Evolutionary conservation across 2,888 invertebrate species (phyloP).

Genomic region (Teleogryllus oceanicus): DNA sequence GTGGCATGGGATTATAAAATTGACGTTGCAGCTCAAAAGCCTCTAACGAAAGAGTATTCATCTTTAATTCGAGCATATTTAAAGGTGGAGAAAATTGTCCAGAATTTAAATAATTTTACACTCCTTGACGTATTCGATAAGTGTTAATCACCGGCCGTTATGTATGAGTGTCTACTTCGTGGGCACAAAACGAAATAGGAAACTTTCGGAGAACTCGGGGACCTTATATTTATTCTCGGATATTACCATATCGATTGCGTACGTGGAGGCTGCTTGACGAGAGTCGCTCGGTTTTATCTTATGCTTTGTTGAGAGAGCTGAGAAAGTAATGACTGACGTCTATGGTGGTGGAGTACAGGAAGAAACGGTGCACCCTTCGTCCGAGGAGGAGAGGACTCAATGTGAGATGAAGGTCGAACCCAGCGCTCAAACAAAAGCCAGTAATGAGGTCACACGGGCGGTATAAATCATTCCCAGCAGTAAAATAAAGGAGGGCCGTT

Average conservation of each 20-base stretch:
- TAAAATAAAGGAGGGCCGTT: neutral
- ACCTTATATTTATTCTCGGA: constrained; percentile 3
- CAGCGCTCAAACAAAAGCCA: neutral
- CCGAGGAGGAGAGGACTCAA: neutral
- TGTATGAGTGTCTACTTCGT: constrained; percentile 18
- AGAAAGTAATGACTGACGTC: neutral
- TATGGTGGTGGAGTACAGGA: neutral
- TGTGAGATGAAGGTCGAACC: neutral
- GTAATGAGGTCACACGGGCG: neutral
- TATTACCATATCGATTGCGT: constrained; percentile 7
- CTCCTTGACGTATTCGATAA: constrained; percentile 18
- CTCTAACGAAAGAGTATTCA: constrained; percentile 5
- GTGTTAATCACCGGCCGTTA: constrained; percentile 18
- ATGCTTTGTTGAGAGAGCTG: neutral
- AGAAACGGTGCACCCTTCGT: too few relatives aligned
- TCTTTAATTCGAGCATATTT: constrained; percentile 18
- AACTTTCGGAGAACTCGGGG: neutral
- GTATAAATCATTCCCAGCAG: neutral
- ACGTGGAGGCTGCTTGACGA: neutral
- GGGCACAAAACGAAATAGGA: neutral
- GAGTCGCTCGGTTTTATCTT: neutral
- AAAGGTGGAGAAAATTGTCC: constrained; percentile 18
- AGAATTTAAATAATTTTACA: constrained; percentile 18
- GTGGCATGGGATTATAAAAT: constrained; percentile 18
- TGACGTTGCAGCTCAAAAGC: constrained; percentile 18